Percentiles rank a stretch among this genome's conserved stretches.
phyloP scores from a whole-genome alignment of 2,888 invertebrate species.

The Endotricha flammealis region DNA sequence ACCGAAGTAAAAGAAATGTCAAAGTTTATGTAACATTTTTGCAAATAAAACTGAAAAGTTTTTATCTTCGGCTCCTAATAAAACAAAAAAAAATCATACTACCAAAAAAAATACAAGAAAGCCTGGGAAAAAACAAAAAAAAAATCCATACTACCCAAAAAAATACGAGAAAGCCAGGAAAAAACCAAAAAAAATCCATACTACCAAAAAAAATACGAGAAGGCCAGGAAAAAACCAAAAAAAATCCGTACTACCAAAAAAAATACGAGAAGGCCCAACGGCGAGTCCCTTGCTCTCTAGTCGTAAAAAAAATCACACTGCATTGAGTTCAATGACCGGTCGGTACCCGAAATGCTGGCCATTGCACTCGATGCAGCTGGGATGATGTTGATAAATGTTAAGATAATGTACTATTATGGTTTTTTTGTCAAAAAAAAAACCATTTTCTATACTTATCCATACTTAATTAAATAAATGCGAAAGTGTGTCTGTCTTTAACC shows the following conservation, averaged over 20 bases:
- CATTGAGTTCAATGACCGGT: constrained; percentile 39
- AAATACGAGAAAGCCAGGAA: neutral
- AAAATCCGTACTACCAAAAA: neutral
- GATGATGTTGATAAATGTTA: too few relatives aligned
- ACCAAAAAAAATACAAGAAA: neutral
- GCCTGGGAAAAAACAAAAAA: neutral
- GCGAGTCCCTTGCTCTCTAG: constrained; percentile 22
- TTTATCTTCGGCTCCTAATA: constrained; percentile 6
- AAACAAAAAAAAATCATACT: neutral
- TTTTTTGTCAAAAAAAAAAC: too few relatives aligned
- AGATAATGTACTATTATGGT: too few relatives aligned
- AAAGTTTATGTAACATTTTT: too few relatives aligned
- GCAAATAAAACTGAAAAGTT: too few relatives aligned
- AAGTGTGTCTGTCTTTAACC: too few relatives aligned
- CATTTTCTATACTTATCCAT: too few relatives aligned
- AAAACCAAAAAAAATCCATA: neutral
- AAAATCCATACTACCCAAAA: neutral
- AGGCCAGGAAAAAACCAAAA: constrained; percentile 1
- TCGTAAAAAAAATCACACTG: constrained; percentile 59
- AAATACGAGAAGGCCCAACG: constrained; percentile 11
- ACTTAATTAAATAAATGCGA: too few relatives aligned
- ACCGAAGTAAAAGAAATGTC: too few relatives aligned
- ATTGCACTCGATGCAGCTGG: constrained; percentile 44
- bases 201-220: constrained; percentile 5
- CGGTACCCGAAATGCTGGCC: constrained; percentile 54